Conservation (phyloP, 1,140 invertebrate species). For the Drosophila burlai region DNA sequence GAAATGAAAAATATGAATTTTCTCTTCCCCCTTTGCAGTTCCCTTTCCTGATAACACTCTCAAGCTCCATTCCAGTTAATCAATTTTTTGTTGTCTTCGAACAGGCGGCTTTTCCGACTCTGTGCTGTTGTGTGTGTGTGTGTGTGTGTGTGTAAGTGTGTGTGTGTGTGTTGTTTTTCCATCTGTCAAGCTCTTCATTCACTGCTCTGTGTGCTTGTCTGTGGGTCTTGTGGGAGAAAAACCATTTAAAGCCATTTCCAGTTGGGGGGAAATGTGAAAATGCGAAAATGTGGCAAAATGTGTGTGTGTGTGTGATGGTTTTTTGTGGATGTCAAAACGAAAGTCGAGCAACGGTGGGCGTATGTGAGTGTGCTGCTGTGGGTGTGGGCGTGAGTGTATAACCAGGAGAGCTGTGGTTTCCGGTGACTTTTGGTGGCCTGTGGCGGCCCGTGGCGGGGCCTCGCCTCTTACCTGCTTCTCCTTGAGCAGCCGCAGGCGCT, state of each 20-base stretch:
- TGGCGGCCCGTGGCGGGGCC: conserved; percentile 1
- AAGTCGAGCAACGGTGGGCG: conserved; percentile 28
- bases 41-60: background rate
- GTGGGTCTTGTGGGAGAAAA: conserved; percentile 45
- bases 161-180: conserved; percentile 27
- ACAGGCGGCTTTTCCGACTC: conserved; percentile 10
- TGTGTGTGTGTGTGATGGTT: conserved; percentile 12
- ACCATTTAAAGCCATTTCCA: conserved; percentile 63
- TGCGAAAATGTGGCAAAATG: conserved; percentile 7
- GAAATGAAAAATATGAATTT: conserved; percentile 1
- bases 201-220: conserved; percentile 47
- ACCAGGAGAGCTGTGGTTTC: conserved; percentile 29
- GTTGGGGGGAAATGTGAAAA: conserved; percentile 12
- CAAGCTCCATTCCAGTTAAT: background rate
- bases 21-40: background rate
- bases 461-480: conserved; percentile 91
- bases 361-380: background rate
- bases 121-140: conserved; percentile 1
- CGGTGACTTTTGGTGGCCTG: conserved; percentile 20
- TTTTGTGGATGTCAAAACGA: conserved; percentile 11
- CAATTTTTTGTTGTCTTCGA: background rate
- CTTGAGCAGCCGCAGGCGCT: conserved; percentile 91
- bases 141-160: background rate
- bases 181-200: conserved; percentile 54
- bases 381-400: conserved; percentile 4